phyloP scores from a whole-genome alignment of 1,140 invertebrate genomes.

The Anthonomus grandis region DNA sequence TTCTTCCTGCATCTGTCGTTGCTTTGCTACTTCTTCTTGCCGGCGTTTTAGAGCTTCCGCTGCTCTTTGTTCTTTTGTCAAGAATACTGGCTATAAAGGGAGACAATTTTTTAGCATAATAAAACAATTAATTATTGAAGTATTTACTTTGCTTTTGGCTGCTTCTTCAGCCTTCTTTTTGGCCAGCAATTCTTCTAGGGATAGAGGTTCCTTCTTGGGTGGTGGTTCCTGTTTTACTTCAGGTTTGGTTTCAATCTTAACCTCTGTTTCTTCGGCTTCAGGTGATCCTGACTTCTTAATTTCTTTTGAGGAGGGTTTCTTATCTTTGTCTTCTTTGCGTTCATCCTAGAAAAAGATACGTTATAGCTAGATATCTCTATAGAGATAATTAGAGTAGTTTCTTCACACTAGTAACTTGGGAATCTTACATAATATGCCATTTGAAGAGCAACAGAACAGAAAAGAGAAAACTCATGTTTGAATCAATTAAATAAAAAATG shows the following conservation, averaged over 20 bases:
- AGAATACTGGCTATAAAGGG: constrained; percentile 78
- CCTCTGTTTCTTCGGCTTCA: constrained; percentile 43
- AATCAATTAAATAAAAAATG: no score
- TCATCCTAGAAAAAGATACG: constrained; percentile 12
- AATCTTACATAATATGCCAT: no score
- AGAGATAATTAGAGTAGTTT: background rate
- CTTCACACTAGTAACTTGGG: no score
- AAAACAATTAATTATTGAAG: background rate
- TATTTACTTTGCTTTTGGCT: constrained; percentile 77
- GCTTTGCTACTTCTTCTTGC: constrained; percentile 77
- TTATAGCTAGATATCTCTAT: background rate
- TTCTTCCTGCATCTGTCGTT: constrained; percentile 66
- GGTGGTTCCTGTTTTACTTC: constrained; percentile 43
- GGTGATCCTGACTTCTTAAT: constrained; percentile 28
- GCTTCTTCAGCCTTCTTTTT: constrained; percentile 97
- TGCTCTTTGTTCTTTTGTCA: constrained; percentile 93
- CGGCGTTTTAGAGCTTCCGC: constrained; percentile 83
- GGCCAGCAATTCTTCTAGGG: constrained; percentile 91
- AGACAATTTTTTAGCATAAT: background rate
- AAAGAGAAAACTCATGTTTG: no score
- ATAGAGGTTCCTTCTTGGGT: constrained; percentile 83
- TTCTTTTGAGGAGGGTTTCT: constrained; percentile 36
- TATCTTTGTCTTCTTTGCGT: constrained; percentile 49
- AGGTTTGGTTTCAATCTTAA: constrained; percentile 47
- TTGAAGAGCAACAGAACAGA: no score